Evolutionary conservation across 2,113 vertebrate genomes (phyloP).

Genomic region (Ophthalmotilapia sp.): DNA sequence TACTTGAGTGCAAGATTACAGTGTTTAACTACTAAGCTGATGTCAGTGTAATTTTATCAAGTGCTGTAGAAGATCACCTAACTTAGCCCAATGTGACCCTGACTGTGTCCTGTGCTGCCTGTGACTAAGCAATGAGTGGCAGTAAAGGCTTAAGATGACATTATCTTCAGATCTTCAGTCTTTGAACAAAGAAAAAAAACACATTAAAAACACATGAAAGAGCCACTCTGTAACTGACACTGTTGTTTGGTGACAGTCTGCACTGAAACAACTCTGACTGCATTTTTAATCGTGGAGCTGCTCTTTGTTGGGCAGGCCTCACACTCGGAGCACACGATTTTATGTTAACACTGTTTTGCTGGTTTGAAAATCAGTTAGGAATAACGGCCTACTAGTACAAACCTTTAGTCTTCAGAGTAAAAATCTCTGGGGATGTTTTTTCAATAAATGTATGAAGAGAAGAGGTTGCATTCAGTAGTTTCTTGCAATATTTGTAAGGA

Average conservation of each 20-base stretch:
- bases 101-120: background rate
- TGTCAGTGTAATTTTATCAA: conserved; percentile 22
- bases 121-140: background rate
- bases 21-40: conserved; percentile 7
- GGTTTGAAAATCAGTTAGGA: conserved; percentile 15
- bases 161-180: background rate
- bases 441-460: background rate
- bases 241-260: background rate
- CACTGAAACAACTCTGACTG: background rate
- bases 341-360: conserved; percentile 23
- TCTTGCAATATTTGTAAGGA: background rate
- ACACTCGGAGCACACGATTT: background rate
- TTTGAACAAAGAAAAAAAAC: background rate
- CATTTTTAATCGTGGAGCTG: background rate
- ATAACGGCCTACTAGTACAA: background rate
- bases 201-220: background rate
- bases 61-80: background rate
- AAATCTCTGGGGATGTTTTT: background rate
- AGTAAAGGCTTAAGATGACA: background rate
- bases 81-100: background rate
- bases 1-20: background rate
- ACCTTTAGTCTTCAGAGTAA: background rate
- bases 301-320: background rate
- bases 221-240: background rate
- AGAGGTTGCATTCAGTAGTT: background rate